Percentiles rank a stretch among this genome's conserved stretches.
Conservation (phyloP, 1,140 invertebrate species). For the Diorhabda sublineata region DNA sequence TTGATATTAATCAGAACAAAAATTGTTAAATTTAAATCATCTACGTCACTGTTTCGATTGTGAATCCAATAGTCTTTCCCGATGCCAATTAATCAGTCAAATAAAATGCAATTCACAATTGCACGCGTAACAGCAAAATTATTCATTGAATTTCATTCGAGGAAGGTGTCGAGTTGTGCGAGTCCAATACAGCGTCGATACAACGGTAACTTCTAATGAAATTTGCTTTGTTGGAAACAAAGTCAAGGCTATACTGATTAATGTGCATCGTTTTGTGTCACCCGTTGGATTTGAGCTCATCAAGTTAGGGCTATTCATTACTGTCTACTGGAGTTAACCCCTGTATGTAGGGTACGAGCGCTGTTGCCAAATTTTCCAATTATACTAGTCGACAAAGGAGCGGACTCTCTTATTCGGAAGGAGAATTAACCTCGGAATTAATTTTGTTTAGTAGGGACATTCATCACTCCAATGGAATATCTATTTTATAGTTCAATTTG, state of each 20-base stretch:
- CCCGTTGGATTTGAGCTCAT: conserved; percentile 40
- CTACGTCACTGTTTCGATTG: neutral
- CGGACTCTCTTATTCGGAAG: too few species aligned
- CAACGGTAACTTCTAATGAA: conserved; percentile 8
- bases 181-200: neutral
- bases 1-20: too few species aligned
- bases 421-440: too few species aligned
- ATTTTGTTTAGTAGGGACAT: too few species aligned
- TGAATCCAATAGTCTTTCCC: neutral
- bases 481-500: too few species aligned
- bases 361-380: neutral
- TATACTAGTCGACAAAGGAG: conserved; percentile 7
- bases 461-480: too few species aligned
- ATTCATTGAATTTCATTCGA: conserved; percentile 11
- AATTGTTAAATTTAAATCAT: too few species aligned
- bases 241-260: conserved; percentile 42
- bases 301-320: conserved; percentile 40
- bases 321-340: conserved; percentile 33
- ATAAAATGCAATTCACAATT: neutral
- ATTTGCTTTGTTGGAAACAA: conserved; percentile 13
- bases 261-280: conserved; percentile 38
- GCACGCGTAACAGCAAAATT: conserved; percentile 10
- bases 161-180: neutral
- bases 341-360: conserved; percentile 7
- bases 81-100: conserved; percentile 3